phyloP scores from a whole-genome alignment of 2,113 vertebrate species.

The Patagioenas fasciata region DNA sequence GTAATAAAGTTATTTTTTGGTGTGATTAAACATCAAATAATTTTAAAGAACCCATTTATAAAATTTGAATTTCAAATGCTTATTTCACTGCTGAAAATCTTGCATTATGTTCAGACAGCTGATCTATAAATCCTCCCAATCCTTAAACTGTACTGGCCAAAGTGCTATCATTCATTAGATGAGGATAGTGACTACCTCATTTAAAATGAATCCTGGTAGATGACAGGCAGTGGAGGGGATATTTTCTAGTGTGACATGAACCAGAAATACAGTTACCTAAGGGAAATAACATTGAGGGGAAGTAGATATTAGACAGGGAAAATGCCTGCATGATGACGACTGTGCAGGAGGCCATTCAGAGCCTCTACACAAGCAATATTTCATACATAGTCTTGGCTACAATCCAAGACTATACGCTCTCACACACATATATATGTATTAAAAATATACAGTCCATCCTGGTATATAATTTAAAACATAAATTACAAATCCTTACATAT shows the following conservation, averaged over 20 bases:
- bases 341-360: conserved; percentile 14
- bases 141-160: neutral
- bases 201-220: conserved; percentile 15
- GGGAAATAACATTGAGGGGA: neutral
- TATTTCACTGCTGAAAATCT: conserved; percentile 12
- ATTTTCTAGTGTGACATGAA: neutral
- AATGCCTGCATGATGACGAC: neutral
- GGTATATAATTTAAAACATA: neutral
- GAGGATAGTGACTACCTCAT: neutral
- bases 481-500: neutral
- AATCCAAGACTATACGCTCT: neutral
- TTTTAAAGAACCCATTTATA: conserved; percentile 32
- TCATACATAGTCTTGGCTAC: neutral
- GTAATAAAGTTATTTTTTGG: conserved; percentile 3
- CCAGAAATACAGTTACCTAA: conserved; percentile 6
- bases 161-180: conserved; percentile 1
- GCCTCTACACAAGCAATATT: neutral
- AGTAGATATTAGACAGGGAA: conserved; percentile 1
- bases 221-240: neutral
- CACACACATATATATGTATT: neutral
- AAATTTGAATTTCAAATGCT: conserved; percentile 59
- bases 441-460: neutral
- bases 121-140: conserved; percentile 43
- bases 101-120: conserved; percentile 19
- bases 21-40: conserved; percentile 37